phyloP scores from a whole-genome alignment of 2,888 invertebrate genomes.

The Trachelus tabidus region DNA sequence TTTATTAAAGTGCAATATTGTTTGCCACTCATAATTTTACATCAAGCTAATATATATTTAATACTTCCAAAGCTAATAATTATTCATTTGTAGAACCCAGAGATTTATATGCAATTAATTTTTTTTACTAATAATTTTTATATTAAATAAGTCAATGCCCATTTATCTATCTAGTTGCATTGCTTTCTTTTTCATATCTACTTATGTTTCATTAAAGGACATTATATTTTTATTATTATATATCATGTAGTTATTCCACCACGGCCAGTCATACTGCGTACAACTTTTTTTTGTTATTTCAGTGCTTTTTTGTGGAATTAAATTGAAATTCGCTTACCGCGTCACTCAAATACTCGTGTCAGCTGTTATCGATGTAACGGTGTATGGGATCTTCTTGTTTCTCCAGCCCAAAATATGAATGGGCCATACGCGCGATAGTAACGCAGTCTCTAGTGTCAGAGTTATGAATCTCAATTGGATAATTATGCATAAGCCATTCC shows the following conservation, averaged over 20 bases:
- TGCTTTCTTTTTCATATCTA: background rate
- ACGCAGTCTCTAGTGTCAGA: constrained; percentile 51
- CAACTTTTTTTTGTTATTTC: background rate
- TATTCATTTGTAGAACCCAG: background rate
- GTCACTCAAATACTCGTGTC: constrained; percentile 11
- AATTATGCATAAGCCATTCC: constrained; percentile 61
- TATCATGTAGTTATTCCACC: background rate
- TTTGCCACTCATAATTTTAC: background rate
- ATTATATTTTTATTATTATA: background rate
- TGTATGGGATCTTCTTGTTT: constrained; percentile 39
- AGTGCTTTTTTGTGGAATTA: background rate
- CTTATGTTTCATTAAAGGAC: background rate
- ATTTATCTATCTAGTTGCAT: background rate
- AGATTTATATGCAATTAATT: background rate
- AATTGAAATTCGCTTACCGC: background rate
- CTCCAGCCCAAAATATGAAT: constrained; percentile 60
- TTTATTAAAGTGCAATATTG: background rate
- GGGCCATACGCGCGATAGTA: constrained; percentile 48
- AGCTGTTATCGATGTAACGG: constrained; percentile 13
- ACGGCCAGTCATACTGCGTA: background rate
- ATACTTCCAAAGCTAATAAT: background rate
- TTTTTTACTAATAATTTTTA: background rate
- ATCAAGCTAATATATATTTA: background rate
- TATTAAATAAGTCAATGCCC: background rate
- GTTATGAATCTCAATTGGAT: constrained; percentile 66